Conservation (phyloP, 2,888 invertebrate genomes). For the Drosophila hamatofila region DNA sequence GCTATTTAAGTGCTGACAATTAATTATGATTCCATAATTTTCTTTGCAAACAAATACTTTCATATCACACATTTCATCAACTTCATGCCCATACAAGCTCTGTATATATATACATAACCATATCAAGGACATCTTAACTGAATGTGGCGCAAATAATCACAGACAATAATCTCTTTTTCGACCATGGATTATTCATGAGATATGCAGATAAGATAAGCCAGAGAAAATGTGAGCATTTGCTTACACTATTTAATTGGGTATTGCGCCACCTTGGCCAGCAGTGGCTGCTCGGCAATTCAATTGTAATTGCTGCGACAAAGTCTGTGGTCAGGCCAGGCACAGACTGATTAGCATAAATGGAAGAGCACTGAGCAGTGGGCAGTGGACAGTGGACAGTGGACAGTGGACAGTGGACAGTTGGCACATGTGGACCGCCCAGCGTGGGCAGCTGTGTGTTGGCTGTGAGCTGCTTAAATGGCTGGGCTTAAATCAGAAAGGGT, state of each 20-base stretch:
- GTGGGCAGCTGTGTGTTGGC: background rate
- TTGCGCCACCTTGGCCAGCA: conserved; percentile 51
- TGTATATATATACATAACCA: background rate
- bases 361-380: background rate
- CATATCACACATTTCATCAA: background rate
- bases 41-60: background rate
- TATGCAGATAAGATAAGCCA: conserved; percentile 9
- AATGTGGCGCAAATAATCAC: conserved; percentile 61
- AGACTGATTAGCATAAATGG: conserved; percentile 72
- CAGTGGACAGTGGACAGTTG: conserved; percentile 49
- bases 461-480: conserved; percentile 16
- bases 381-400: too few relatives aligned
- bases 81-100: background rate
- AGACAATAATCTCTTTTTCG: conserved; percentile 49
- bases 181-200: conserved; percentile 63
- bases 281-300: conserved; percentile 35
- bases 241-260: conserved; percentile 50
- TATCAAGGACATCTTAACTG: conserved; percentile 22
- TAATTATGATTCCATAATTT: background rate
- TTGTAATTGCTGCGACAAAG: conserved; percentile 36
- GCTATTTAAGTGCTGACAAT: background rate
- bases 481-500: conserved; percentile 63
- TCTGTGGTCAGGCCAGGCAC: conserved; percentile 22
- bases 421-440: conserved; percentile 53
- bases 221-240: conserved; percentile 3